Conservation (phyloP, 1,140 invertebrate species). For the Archivesica marissinica region DNA sequence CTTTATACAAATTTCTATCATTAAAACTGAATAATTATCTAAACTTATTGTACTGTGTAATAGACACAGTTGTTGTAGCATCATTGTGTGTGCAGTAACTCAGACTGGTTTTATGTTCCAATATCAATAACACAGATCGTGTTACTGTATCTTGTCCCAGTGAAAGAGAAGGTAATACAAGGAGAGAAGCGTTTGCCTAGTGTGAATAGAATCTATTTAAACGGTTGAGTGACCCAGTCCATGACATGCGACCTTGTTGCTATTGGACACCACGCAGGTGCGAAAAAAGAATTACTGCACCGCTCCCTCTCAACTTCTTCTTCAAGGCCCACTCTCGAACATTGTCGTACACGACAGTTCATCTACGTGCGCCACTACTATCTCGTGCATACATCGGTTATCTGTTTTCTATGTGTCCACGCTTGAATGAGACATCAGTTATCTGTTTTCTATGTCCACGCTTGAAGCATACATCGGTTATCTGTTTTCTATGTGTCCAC, state of each 20-base stretch:
- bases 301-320: too few species aligned
- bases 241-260: constrained; percentile 30
- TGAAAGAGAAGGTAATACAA: constrained; percentile 30
- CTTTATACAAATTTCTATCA: constrained; percentile 42
- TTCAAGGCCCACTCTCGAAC: too few species aligned
- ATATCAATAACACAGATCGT: constrained; percentile 35
- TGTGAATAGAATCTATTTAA: constrained; percentile 15
- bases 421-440: too few species aligned
- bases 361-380: too few species aligned
- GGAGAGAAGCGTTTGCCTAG: constrained; percentile 11
- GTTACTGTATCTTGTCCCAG: constrained; percentile 42
- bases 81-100: not conserved
- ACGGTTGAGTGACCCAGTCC: constrained; percentile 39
- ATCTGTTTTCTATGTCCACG: too few species aligned
- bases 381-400: too few species aligned
- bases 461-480: too few species aligned
- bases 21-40: constrained; percentile 38
- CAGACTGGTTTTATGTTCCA: constrained; percentile 32
- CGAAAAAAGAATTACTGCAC: not conserved
- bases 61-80: not conserved
- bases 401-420: too few species aligned
- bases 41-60: constrained; percentile 49
- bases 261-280: constrained; percentile 27
- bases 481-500: too few species aligned
- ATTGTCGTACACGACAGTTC: too few species aligned